These are phyloP conservation scores for Platycheirus albimanus DNA, from an alignment of 2,888 invertebrate genomes.

Conservation along the genomic window DNA sequence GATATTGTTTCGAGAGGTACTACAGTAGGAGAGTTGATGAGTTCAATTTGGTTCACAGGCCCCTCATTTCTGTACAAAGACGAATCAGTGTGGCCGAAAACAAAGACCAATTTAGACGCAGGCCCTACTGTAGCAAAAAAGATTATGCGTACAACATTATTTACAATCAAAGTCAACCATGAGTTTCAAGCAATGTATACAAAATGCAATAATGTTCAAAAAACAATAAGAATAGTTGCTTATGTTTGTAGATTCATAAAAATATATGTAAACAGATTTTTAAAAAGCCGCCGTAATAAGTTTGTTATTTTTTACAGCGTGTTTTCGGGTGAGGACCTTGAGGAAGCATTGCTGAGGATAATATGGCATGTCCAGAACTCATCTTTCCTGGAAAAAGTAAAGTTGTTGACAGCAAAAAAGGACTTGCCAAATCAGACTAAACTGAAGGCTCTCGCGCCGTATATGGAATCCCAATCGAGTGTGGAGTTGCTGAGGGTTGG, in stretches of 20 bases:
- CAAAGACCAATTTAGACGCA: neutral
- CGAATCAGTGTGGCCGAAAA: neutral
- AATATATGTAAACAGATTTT: too few relatives aligned
- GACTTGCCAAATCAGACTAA: neutral
- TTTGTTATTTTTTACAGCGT: too few relatives aligned
- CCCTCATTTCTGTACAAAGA: constrained; percentile 2
- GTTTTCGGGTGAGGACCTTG: too few relatives aligned
- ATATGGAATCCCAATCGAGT: neutral
- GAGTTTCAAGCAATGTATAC: too few relatives aligned
- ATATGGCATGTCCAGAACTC: neutral
- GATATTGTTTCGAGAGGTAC: neutral
- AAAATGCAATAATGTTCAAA: neutral
- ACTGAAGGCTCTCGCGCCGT: neutral
- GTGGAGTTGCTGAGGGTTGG: too few relatives aligned
- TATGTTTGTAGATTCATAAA: constrained; percentile 1
- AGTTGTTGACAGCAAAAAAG: neutral
- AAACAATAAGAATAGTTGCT: neutral
- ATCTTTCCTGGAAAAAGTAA: neutral
- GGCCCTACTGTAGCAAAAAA: too few relatives aligned
- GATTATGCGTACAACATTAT: too few relatives aligned
- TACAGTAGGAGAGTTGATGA: neutral
- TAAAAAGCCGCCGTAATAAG: too few relatives aligned
- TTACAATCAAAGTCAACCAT: too few relatives aligned
- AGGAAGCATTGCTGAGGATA: too few relatives aligned
- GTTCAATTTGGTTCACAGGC: neutral